phyloP scores from a whole-genome alignment of 2,797 vertebrate species.

The Petrocephalus schoutedeni region DNA sequence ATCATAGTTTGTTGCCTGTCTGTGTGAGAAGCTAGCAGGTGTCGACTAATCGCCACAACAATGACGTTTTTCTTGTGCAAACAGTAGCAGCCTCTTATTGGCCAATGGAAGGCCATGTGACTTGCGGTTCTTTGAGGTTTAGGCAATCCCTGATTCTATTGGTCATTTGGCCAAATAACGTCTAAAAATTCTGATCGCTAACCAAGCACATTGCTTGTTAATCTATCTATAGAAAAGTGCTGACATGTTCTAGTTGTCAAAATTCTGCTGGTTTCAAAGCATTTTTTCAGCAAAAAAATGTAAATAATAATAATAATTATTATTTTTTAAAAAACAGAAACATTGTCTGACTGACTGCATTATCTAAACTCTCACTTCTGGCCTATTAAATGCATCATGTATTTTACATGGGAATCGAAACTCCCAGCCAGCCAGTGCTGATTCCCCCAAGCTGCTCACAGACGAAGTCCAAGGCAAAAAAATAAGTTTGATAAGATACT shows the following conservation, averaged over 20 bases:
- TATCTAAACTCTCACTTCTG: conserved; percentile 31
- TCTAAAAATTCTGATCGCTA: neutral
- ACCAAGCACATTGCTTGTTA: neutral
- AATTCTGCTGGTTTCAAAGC: neutral
- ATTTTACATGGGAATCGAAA: conserved; percentile 44
- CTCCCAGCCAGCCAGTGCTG: neutral
- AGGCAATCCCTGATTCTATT: neutral
- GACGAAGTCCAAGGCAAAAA: neutral
- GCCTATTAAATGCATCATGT: conserved; percentile 48
- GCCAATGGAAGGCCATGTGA: neutral
- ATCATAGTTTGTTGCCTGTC: neutral
- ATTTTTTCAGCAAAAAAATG: neutral
- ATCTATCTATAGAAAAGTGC: neutral
- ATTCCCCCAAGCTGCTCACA: neutral
- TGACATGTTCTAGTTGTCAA: neutral
- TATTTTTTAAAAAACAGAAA: neutral
- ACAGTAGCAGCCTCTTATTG: neutral
- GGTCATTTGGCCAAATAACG: neutral
- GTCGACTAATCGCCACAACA: neutral
- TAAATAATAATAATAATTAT: too few relatives aligned
- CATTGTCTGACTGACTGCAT: conserved; percentile 37
- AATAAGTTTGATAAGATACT: neutral
- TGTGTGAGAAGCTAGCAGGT: neutral
- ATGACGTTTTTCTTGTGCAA: neutral
- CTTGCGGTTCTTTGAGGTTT: neutral